Conservation (phyloP, 2,113 vertebrate genomes). For the Corydoras maculifer region DNA sequence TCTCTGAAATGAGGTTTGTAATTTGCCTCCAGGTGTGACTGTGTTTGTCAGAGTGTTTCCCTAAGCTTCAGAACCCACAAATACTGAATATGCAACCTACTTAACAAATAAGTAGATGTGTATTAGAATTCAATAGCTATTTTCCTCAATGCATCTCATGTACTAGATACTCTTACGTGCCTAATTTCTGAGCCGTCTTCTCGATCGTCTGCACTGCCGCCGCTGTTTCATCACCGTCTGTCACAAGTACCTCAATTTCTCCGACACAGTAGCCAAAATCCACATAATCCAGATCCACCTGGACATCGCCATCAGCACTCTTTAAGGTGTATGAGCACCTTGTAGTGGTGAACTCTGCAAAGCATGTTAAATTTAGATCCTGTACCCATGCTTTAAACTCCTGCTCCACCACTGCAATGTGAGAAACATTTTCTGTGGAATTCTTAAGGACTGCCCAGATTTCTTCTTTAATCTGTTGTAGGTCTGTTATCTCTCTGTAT, state of each 20-base stretch:
- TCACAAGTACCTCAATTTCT: slow-evolving; percentile 67
- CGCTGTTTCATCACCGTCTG: slow-evolving; percentile 56
- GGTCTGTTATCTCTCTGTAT: slow-evolving; percentile 65
- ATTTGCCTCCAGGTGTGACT: too few relatives aligned
- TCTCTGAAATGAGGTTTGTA: too few relatives aligned
- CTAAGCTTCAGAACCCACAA: too few relatives aligned
- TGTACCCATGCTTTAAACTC: slow-evolving; percentile 52
- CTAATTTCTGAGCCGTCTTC: slow-evolving; percentile 55
- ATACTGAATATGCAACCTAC: too few relatives aligned
- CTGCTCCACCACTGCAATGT: background rate
- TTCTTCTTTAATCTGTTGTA: slow-evolving; percentile 57
- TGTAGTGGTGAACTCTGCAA: slow-evolving; percentile 63
- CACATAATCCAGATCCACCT: slow-evolving; percentile 66
- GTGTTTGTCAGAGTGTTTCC: too few relatives aligned
- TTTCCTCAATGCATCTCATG: too few relatives aligned
- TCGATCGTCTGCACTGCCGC: slow-evolving; percentile 59
- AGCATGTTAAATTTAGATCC: slow-evolving; percentile 55
- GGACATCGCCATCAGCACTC: slow-evolving; percentile 48
- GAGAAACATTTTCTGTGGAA: slow-evolving; percentile 1
- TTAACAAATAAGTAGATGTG: too few relatives aligned
- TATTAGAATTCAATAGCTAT: too few relatives aligned
- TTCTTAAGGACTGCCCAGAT: slow-evolving; percentile 51
- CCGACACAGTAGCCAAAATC: slow-evolving; percentile 70
- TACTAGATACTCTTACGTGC: slow-evolving; percentile 40
- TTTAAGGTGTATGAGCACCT: slow-evolving; percentile 56